Base-by-base conservation (phyloP, 1,140 invertebrate genomes). In the Atta colombica region DNA sequence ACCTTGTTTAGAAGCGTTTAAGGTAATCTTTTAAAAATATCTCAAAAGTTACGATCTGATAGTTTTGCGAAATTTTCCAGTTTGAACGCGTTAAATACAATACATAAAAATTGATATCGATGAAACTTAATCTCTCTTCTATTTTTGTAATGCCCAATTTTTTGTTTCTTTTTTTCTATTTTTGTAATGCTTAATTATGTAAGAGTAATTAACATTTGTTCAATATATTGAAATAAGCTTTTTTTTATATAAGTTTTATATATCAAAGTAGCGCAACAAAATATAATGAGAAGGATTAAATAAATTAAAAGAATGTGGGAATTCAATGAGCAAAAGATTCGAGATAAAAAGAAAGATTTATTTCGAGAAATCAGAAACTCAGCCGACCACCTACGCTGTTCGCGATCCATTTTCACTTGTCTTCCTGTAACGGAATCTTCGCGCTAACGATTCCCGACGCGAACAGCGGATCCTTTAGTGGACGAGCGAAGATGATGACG, bases 381-480 rank as follows among this genome's bases (percentile, higher is more conserved):
- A 35, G n/a, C 28, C 78, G 10, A 82, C 18, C 21, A n/a, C 4
- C 16, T 71, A 72, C 53, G 25, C 10, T 28, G 6, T 28, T n/a
- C 10, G n/a, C 68, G 77, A 80, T 80, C 77, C 35, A 53, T 58
- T 72, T 60, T 21, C 16, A 49, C 80, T 61, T 25, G 68, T 49
- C 35, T 16, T 3, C 25, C 0, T 0, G 68, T 39, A 71, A 61
- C 55, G 69, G 69, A 35, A 81, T 74, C 25, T 35, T 18, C n/a
- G 4, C 28, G 35, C 12, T 61, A 61, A 60, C 18, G 14, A 61
- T 7, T 49, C 12, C 8, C 8, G 28, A 39, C 31, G 51, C 14
- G 21, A 60, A 21, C 66, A 60, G 18, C 39, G 12, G 60, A 51
- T 63, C 51, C 8, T 10, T 61, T 45, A 21, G 66, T 39, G 39